phyloP scores from a whole-genome alignment of 2,888 invertebrate genomes.

The Caenorhabditis afra region DNA sequence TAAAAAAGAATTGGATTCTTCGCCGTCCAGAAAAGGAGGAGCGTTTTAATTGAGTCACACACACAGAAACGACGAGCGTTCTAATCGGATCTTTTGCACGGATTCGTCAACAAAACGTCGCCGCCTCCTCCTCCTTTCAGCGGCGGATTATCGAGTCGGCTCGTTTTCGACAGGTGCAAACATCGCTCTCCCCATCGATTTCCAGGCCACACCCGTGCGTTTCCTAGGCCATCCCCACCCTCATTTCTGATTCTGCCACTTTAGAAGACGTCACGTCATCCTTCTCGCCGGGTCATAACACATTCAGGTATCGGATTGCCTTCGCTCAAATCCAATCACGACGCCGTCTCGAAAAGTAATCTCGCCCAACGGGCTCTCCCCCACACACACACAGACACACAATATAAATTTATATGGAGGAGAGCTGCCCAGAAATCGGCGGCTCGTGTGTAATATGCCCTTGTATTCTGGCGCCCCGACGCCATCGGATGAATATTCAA shows the following conservation, averaged over 20 bases:
- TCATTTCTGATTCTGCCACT: slow-evolving; percentile 8
- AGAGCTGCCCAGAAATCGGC: neutral
- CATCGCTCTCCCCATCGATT: too few relatives aligned
- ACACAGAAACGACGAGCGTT: too few relatives aligned
- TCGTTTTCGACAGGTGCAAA: too few relatives aligned
- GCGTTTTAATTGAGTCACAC: too few relatives aligned
- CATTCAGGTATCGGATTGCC: slow-evolving; percentile 9
- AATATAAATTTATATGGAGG: neutral
- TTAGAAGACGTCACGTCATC: neutral
- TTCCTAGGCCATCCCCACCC: slow-evolving; percentile 1
- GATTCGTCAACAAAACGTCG: too few relatives aligned
- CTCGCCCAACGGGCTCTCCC: neutral
- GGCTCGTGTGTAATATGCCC: slow-evolving; percentile 1
- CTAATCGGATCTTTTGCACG: too few relatives aligned
- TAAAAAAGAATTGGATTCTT: too few relatives aligned
- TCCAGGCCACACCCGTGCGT: neutral
- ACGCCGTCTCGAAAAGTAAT: slow-evolving; percentile 1
- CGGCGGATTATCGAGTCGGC: too few relatives aligned
- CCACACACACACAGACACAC: too few relatives aligned
- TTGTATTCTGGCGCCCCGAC: neutral
- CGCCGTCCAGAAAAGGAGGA: too few relatives aligned
- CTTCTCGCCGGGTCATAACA: slow-evolving; percentile 1
- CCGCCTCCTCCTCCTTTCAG: too few relatives aligned
- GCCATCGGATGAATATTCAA: slow-evolving; percentile 22
- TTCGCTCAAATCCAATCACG: neutral